A percentile compares a stretch with the other conserved stretches of the same genome.
phyloP scores from a whole-genome alignment of 2,113 vertebrate species.

The Pachycephala philippinensis region DNA sequence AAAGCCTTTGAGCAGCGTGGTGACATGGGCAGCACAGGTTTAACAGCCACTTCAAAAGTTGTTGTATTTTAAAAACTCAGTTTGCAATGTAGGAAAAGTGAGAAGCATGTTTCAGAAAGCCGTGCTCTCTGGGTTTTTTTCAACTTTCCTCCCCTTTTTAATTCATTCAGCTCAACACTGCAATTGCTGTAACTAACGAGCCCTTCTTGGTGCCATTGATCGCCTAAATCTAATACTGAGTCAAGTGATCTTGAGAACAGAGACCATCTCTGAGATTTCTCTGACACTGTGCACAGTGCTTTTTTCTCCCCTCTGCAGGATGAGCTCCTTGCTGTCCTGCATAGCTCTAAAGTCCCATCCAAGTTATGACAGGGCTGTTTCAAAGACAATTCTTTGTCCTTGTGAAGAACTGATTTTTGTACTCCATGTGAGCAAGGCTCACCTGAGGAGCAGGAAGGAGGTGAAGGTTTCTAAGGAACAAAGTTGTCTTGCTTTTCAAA shows the following conservation, averaged over 20 bases:
- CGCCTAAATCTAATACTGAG: conserved; percentile 70
- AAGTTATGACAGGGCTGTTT: neutral
- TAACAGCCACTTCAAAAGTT: conserved; percentile 64
- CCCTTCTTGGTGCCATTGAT: conserved; percentile 66
- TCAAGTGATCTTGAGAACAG: conserved; percentile 80
- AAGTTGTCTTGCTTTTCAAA: conserved; percentile 84
- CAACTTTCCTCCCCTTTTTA: neutral
- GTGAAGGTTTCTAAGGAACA: conserved; percentile 78
- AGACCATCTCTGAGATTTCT: conserved; percentile 70
- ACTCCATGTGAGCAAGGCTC: neutral
- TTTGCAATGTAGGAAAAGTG: conserved; percentile 68
- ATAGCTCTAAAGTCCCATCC: conserved; percentile 57
- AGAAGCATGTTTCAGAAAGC: conserved; percentile 67
- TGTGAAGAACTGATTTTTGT: conserved; percentile 38
- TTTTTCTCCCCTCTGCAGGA: conserved; percentile 69
- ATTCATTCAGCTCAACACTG: conserved; percentile 26
- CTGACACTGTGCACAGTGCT: neutral
- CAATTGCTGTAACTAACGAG: conserved; percentile 59
- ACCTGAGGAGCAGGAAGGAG: conserved; percentile 10
- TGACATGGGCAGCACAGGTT: conserved; percentile 38
- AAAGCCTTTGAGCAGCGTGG: conserved; percentile 16
- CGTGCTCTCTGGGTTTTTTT: neutral
- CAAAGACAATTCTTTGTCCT: conserved; percentile 9
- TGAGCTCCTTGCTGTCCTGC: conserved; percentile 72
- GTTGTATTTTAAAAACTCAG: conserved; percentile 72